Conservation (phyloP, 1,140 invertebrate genomes). For the Drosophila nigrodunni region DNA sequence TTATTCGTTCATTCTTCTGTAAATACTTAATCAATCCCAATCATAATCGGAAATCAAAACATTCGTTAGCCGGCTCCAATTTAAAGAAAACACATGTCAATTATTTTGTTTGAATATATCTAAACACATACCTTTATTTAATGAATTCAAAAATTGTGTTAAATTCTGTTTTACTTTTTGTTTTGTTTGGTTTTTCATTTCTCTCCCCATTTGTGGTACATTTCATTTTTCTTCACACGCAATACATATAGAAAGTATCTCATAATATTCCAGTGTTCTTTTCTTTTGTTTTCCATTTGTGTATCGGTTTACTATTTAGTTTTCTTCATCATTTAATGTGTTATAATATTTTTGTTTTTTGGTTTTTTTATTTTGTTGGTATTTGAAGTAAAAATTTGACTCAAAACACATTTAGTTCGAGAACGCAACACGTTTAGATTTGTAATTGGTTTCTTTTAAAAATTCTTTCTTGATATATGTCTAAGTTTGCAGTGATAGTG, state of each 20-base stretch:
- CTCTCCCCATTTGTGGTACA: slow-evolving; percentile 58
- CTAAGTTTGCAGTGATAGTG: slow-evolving; percentile 47
- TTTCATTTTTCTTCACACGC: slow-evolving; percentile 63
- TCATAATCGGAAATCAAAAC: too few species aligned
- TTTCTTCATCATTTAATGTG: slow-evolving; percentile 29
- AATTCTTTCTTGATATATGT: slow-evolving; percentile 51
- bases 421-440: slow-evolving; percentile 74
- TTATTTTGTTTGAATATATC: slow-evolving; percentile 77
- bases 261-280: slow-evolving; percentile 48
- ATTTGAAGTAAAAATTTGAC: slow-evolving; percentile 78
- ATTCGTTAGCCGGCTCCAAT: too few species aligned
- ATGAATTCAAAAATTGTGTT: slow-evolving; percentile 84
- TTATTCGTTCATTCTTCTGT: too few species aligned
- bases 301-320: slow-evolving; percentile 38
- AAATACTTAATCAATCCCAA: too few species aligned
- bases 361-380: slow-evolving; percentile 26
- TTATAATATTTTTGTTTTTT: slow-evolving; percentile 29
- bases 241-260: slow-evolving; percentile 55
- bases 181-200: slow-evolving; percentile 45
- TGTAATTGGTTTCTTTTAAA: slow-evolving; percentile 58
- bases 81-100: slow-evolving; percentile 23
- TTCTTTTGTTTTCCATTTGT: slow-evolving; percentile 37
- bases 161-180: slow-evolving; percentile 73
- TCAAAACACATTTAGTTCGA: slow-evolving; percentile 80
- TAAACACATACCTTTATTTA: slow-evolving; percentile 84